Evolutionary conservation across 1,140 invertebrate species (phyloP).

Genomic region (Anoplolepis gracilipes): DNA sequence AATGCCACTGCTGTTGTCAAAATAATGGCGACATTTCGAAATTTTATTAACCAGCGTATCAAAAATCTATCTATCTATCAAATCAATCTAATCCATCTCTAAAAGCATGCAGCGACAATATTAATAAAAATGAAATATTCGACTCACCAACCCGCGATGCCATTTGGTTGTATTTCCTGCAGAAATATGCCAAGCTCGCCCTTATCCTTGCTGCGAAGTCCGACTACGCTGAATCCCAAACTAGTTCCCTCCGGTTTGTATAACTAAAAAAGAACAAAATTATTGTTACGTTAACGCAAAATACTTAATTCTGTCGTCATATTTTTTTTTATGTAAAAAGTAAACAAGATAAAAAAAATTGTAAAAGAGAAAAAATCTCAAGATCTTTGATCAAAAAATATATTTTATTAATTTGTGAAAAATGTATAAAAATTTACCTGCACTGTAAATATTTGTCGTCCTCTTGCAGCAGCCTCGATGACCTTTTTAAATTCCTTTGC

Average conservation of each 20-base stretch:
- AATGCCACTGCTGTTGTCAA: not conserved
- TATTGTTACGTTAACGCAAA: not conserved
- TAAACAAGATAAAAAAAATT: not conserved
- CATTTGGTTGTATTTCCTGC: slow-evolving; percentile 91
- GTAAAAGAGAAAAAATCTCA: not conserved
- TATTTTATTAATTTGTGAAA: not conserved
- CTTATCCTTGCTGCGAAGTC: slow-evolving; percentile 89
- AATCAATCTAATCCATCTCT: slow-evolving; percentile 3
- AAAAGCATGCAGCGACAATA: slow-evolving; percentile 34
- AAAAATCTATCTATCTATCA: not conserved
- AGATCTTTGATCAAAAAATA: not conserved
- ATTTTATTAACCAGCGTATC: not conserved
- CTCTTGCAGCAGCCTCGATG: slow-evolving; percentile 88
- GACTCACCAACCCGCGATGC: slow-evolving; percentile 91
- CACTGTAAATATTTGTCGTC: slow-evolving; percentile 88
- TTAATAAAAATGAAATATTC: slow-evolving; percentile 19
- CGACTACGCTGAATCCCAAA: slow-evolving; percentile 93
- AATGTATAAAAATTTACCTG: slow-evolving; percentile 82
- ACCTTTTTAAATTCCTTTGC: slow-evolving; percentile 89
- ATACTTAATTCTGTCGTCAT: not conserved
- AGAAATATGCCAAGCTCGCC: slow-evolving; percentile 93
- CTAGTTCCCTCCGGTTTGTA: slow-evolving; percentile 91
- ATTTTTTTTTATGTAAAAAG: not conserved
- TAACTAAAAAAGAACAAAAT: slow-evolving; percentile 84
- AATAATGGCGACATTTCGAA: not conserved